Percentiles rank a stretch among this genome's conserved stretches.
Conservation (phyloP, 2,113 vertebrate species). For the Upupa epops region DNA sequence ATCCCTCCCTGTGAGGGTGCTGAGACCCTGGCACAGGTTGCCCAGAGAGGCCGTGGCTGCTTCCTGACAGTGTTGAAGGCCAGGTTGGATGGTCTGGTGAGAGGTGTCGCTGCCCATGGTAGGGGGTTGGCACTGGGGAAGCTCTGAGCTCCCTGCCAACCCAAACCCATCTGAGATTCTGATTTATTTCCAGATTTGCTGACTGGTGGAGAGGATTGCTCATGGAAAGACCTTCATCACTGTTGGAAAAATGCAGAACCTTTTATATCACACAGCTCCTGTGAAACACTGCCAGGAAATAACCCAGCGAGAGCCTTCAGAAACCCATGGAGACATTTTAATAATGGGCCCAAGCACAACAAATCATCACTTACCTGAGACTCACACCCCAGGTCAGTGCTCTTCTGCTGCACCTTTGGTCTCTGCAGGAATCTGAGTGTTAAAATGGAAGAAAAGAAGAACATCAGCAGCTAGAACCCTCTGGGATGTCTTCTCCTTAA, state of each 20-base stretch:
- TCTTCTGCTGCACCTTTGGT: neutral
- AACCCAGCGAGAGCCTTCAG: neutral
- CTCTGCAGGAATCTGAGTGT: neutral
- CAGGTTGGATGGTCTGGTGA: too few species aligned
- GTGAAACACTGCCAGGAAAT: neutral
- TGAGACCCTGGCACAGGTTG: too few species aligned
- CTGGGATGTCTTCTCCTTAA: neutral
- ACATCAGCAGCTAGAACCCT: neutral
- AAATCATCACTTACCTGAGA: neutral
- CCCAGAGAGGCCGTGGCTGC: too few species aligned
- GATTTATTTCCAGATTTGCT: neutral
- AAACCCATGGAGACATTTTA: neutral
- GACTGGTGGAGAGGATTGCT: rapidly evolving
- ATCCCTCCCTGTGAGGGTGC: too few species aligned
- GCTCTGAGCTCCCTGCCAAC: too few species aligned
- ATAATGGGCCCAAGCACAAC: neutral
- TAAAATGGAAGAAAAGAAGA: neutral
- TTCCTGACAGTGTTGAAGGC: too few species aligned
- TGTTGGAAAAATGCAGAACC: neutral
- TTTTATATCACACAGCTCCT: neutral
- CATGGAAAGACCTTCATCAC: neutral
- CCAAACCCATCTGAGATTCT: too few species aligned
- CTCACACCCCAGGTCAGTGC: neutral
- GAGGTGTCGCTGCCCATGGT: too few species aligned
- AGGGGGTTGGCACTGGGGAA: too few species aligned